phyloP scores from a whole-genome alignment of 1,140 invertebrate genomes.

The Penaeus indicus region DNA sequence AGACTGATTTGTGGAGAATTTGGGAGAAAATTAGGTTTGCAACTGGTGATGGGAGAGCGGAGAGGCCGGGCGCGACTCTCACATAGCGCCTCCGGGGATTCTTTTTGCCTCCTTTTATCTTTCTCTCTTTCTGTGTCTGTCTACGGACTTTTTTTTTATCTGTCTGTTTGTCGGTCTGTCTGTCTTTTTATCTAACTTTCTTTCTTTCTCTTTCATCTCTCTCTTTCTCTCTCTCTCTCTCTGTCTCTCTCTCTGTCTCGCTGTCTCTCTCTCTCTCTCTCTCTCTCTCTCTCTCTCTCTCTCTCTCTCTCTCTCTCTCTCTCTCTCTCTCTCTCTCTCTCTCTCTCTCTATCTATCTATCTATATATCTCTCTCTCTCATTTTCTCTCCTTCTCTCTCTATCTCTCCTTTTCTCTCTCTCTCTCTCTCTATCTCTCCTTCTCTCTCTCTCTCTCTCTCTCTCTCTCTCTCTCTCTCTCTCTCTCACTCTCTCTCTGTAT shows the following conservation, averaged over 20 bases:
- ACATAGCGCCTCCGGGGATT: neutral
- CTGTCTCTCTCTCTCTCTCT: slow-evolving; percentile 42
- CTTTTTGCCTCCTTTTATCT: neutral
- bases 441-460: no score
- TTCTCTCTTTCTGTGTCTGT: neutral
- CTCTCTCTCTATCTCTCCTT: no score
- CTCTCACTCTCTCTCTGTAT: no score
- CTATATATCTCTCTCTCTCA: slow-evolving; percentile 40
- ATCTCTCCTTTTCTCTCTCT: no score
- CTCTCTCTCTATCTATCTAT: slow-evolving; percentile 46
- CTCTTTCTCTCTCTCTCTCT: neutral
- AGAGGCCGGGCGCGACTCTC: no score
- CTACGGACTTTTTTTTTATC: neutral
- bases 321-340: slow-evolving; percentile 43
- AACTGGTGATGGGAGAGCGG: slow-evolving; percentile 51
- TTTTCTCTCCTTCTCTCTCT: slow-evolving; percentile 8
- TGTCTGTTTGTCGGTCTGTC: neutral
- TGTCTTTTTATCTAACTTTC: neutral
- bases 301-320: slow-evolving; percentile 42
- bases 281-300: slow-evolving; percentile 29
- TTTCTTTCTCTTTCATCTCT: neutral
- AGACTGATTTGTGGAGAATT: slow-evolving; percentile 64
- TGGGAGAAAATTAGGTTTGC: slow-evolving; percentile 60
- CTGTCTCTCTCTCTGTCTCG: slow-evolving; percentile 20
- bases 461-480: no score